Evolutionary conservation across 2,113 vertebrate genomes (phyloP).

Genomic region (Urocolius indicus): DNA sequence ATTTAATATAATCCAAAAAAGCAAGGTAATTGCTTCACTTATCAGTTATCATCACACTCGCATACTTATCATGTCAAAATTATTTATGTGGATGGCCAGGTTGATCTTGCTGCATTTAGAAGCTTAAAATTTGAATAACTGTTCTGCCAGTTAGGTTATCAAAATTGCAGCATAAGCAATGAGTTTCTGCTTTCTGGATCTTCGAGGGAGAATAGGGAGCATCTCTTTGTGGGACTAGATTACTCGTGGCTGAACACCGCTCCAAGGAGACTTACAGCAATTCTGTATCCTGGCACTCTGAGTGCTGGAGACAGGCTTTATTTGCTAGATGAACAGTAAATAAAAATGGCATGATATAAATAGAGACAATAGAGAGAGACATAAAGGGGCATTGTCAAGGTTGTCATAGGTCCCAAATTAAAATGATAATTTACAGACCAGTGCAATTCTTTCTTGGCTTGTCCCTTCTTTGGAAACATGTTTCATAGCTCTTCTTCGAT

Average conservation of each 20-base stretch:
- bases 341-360: conserved; percentile 50
- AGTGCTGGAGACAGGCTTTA: conserved; percentile 29
- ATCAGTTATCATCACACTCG: conserved; percentile 84
- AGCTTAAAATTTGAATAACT: conserved; percentile 87
- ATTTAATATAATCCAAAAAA: conserved; percentile 90
- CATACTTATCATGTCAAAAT: conserved; percentile 89
- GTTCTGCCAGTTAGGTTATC: conserved; percentile 85
- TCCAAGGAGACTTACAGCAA: conserved; percentile 33
- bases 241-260: neutral
- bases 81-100: conserved; percentile 88
- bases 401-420: conserved; percentile 57
- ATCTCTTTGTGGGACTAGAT: conserved; percentile 7
- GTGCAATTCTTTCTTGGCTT: conserved; percentile 7
- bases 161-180: conserved; percentile 81
- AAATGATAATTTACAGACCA: conserved; percentile 34
- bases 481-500: conserved; percentile 39
- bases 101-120: conserved; percentile 83
- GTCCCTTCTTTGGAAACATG: conserved; percentile 17
- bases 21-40: conserved; percentile 89
- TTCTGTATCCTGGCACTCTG: neutral
- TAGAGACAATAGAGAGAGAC: conserved; percentile 38
- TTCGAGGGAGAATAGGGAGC: neutral
- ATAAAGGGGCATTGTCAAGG: conserved; percentile 32
- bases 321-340: conserved; percentile 62
- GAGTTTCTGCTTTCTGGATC: conserved; percentile 70